Base-by-base conservation (phyloP, 2,888 invertebrate species). In the Odontothrips loti region DNA sequence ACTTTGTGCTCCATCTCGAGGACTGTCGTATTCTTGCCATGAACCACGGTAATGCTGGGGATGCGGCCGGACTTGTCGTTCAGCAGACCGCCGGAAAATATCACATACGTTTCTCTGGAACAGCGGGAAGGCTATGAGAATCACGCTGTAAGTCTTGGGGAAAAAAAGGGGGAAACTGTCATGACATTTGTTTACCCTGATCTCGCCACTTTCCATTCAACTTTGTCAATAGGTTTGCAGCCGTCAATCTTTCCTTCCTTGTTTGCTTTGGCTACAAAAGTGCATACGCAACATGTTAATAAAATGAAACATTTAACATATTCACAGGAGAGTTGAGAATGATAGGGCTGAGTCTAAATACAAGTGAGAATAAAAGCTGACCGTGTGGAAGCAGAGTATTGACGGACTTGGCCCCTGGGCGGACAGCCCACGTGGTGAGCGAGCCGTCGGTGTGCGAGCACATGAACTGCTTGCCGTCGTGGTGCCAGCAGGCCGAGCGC, bases 1-100 rank as follows among this genome's bases (percentile, higher is more conserved):
- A 99, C 97, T 86, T 94, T 95, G 89, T 99, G 97, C 87, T 99
- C 99, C 99, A 99, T 99, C 91, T 99, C 99, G 86, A 99, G 91
- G 83, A 99, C 98, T 48, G 98, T 98, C 84, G 97, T 98, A 85
- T 94, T 95, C 90, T 97, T 98, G 84, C 96, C 97, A 89, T 96
- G 96, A 89, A 97, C 95, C 85, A 98, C 97, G 48, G 98, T 98
- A 88, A 98, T 94, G 89, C 96, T 96, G 86, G 97, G 97, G 85
- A 96, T 93, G 89, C 95, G 91, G 85, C 96, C 93, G 85, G 95
- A 93, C 88, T 94, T 94, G 89, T 97, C 97, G 87, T 94, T 92
- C 81, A 97, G 94, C 90, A 98, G 92, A 79, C 98, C 98, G 85
- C 98, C 98, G 84, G 97, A 97, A 91, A 98, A 98, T 90, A 98